A percentile compares a stretch with the other conserved stretches of the same genome.
Evolutionary conservation across 1,140 invertebrate genomes (phyloP).

Genomic region (Heliconius himera): DNA sequence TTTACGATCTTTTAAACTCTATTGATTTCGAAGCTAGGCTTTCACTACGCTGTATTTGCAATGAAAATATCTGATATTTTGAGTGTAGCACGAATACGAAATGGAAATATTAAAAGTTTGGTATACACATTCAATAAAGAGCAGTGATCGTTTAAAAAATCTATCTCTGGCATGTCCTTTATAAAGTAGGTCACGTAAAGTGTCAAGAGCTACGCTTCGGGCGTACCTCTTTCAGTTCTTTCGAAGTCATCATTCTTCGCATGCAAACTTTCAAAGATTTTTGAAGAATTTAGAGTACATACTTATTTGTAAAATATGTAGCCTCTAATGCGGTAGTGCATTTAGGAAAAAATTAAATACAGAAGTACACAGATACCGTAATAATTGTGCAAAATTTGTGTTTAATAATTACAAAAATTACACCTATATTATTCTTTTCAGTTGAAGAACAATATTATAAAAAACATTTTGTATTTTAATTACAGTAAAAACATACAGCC

Average conservation of each 20-base stretch:
- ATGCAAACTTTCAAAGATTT: not conserved
- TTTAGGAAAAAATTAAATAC: not conserved
- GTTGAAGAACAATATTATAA: not conserved
- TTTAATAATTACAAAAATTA: too few relatives aligned
- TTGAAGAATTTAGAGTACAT: not conserved
- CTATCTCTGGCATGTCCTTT: constrained; percentile 2
- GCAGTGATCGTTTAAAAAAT: constrained; percentile 1
- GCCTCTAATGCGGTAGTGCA: not conserved
- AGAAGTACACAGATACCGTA: too few relatives aligned
- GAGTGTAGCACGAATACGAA: not conserved
- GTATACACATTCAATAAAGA: not conserved
- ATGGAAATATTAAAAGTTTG: not conserved
- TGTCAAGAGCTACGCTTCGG: not conserved
- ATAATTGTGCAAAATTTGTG: too few relatives aligned
- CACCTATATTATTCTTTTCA: not conserved
- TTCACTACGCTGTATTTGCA: not conserved
- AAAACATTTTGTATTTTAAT: not conserved
- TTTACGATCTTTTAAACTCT: not conserved
- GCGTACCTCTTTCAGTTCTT: constrained; percentile 8
- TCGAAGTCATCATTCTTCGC: constrained; percentile 2
- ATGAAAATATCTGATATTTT: not conserved
- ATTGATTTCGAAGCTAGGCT: not conserved
- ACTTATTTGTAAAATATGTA: not conserved
- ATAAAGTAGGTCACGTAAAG: constrained; percentile 7
- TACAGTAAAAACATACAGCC: not conserved